Evolutionary conservation across 1,140 invertebrate genomes (phyloP).

Genomic region (Psix sp.): DNA sequence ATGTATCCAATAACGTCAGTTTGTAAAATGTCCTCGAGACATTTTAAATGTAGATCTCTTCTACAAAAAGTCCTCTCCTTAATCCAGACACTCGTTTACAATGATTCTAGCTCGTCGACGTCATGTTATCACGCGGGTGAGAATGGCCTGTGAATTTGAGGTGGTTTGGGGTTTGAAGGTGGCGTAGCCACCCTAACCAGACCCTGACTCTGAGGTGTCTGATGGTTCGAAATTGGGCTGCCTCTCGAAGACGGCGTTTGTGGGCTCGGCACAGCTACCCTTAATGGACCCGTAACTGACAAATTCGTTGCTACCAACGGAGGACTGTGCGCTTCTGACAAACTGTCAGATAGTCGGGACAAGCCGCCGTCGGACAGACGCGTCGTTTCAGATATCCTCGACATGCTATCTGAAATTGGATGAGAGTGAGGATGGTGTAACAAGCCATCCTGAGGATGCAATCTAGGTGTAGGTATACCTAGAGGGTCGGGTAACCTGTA

Average conservation of each 20-base stretch:
- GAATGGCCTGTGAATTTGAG: conserved; percentile 75
- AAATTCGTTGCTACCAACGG: conserved; percentile 75
- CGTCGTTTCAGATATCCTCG: conserved; percentile 74
- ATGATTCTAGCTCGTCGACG: conserved; percentile 20
- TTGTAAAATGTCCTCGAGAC: no score
- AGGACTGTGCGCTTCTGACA: conserved; percentile 74
- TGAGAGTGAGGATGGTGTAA: conserved; percentile 69
- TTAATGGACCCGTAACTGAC: conserved; percentile 72
- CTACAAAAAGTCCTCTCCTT: conserved; percentile 30
- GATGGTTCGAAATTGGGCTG: conserved; percentile 67
- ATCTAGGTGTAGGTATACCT: conserved; percentile 67
- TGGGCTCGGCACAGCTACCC: conserved; percentile 74
- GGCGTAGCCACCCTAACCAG: conserved; percentile 72
- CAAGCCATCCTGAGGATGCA: conserved; percentile 72
- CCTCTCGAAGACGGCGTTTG: conserved; percentile 75
- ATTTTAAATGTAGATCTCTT: no score
- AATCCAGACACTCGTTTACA: conserved; percentile 20
- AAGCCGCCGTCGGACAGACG: conserved; percentile 73
- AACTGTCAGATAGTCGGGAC: conserved; percentile 72
- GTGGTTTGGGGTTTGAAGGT: conserved; percentile 70
- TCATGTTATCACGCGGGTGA: conserved; percentile 75
- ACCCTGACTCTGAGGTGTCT: conserved; percentile 65
- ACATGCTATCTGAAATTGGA: conserved; percentile 71
- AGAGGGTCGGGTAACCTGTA: conserved; percentile 73
- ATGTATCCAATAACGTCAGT: no score